Percentiles rank a stretch among this genome's conserved stretches.
These are phyloP conservation scores for Lithobates pipiens DNA, from an alignment of 2,797 vertebrate species.

Conservation along the genomic window DNA sequence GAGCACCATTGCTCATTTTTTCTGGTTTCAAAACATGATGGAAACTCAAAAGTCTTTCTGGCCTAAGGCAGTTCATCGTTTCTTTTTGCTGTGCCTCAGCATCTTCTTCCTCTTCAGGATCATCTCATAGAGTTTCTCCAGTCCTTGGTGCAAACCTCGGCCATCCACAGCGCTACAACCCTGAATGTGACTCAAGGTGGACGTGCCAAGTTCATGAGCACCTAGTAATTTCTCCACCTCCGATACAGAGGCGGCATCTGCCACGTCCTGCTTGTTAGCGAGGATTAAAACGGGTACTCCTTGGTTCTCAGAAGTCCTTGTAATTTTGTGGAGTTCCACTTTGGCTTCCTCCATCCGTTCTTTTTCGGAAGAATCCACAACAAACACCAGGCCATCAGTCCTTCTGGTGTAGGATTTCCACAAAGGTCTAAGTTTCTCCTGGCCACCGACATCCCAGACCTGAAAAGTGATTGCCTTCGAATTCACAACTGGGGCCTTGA, in stretches of 20 bases:
- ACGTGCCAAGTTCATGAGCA: conserved; percentile 87
- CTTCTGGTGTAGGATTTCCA: conserved; percentile 97
- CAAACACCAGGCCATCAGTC: conserved; percentile 94
- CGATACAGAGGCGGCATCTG: conserved; percentile 85
- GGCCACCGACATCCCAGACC: conserved; percentile 98
- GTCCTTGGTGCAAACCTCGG: conserved; percentile 86
- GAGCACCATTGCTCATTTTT: conserved; percentile 15
- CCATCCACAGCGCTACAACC: conserved; percentile 89
- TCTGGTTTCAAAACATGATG: conserved; percentile 12
- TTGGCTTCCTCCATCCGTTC: conserved; percentile 98
- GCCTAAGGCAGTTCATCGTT: conserved; percentile 80
- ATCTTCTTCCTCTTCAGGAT: conserved; percentile 91
- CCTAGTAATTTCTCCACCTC: conserved; percentile 92
- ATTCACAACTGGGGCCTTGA: conserved; percentile 87
- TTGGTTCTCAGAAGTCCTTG: conserved; percentile 91
- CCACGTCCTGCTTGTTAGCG: conserved; percentile 96
- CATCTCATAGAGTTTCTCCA: conserved; percentile 92
- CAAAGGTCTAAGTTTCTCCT: conserved; percentile 94
- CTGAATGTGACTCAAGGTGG: conserved; percentile 90
- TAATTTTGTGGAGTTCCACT: conserved; percentile 95
- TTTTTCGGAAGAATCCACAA: conserved; percentile 94
- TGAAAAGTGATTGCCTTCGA: conserved; percentile 92
- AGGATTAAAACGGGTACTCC: conserved; percentile 95
- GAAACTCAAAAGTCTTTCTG: conserved; percentile 8
- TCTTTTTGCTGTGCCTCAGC: conserved; percentile 89